These are phyloP conservation scores for Athene noctua DNA, from an alignment of 2,113 vertebrate genomes.

Conservation along the genomic window DNA sequence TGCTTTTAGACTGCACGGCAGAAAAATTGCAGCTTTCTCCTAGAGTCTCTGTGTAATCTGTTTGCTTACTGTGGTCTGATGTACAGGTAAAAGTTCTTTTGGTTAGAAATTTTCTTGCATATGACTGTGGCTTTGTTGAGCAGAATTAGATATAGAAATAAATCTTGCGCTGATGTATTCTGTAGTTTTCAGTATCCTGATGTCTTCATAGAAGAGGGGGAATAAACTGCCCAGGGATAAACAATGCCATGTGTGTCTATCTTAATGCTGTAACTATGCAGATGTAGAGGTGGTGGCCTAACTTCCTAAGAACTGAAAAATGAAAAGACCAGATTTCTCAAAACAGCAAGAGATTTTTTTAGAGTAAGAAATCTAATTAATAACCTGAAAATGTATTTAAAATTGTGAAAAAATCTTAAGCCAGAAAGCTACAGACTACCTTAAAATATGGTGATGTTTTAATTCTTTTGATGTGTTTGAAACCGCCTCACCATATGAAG, in stretches of 20 bases:
- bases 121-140: background rate
- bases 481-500: background rate
- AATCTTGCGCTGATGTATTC: background rate
- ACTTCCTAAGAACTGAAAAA: background rate
- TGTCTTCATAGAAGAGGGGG: background rate
- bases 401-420: background rate
- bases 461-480: background rate
- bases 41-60: accelerated
- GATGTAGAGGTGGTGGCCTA: background rate
- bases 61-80: background rate
- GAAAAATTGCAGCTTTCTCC: background rate
- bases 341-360: background rate
- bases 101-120: background rate
- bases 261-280: background rate
- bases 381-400: background rate
- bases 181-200: background rate
- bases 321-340: background rate
- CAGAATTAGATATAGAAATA: background rate
- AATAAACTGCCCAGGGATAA: background rate
- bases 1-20: background rate
- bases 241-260: background rate
- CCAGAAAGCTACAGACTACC: background rate
- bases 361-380: background rate
- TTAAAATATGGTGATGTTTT: background rate
- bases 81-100: background rate